Percentiles rank a stretch among this genome's conserved stretches.
Evolutionary conservation across 2,888 invertebrate genomes (phyloP).

Genomic region (Subacronicta megacephala): DNA sequence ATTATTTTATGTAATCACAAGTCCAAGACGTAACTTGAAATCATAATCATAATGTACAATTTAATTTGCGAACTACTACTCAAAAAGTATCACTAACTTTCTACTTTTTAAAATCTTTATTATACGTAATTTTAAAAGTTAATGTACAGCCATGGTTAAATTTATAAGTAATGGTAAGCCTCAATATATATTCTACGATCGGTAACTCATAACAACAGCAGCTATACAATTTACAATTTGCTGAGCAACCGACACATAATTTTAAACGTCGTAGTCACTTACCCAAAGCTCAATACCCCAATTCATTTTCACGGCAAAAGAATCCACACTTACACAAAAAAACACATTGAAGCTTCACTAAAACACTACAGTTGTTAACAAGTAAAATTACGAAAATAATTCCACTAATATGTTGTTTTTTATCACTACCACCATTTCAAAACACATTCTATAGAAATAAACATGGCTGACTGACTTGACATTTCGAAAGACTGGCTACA

Average conservation of each 20-base stretch:
- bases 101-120: constrained; percentile 22
- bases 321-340: constrained; percentile 82
- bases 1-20: not conserved
- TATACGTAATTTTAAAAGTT: not conserved
- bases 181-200: constrained; percentile 14
- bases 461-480: constrained; percentile 87
- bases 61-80: constrained; percentile 18
- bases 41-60: too few species aligned
- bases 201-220: constrained; percentile 45
- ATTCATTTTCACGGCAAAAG: constrained; percentile 88
- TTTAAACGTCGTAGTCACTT: constrained; percentile 74
- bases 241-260: constrained; percentile 56
- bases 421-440: constrained; percentile 86
- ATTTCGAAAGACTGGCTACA: constrained; percentile 63
- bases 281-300: constrained; percentile 93
- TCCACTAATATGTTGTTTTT: constrained; percentile 77
- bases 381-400: constrained; percentile 67
- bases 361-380: constrained; percentile 69
- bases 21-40: not conserved
- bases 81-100: constrained; percentile 34
- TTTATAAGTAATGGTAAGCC: constrained; percentile 4
- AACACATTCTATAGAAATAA: constrained; percentile 83
- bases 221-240: constrained; percentile 53
- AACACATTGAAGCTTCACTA: constrained; percentile 86
- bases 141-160: not conserved